Base-by-base conservation (phyloP, 2,888 invertebrate genomes). In the Hypomecis atomaria region DNA sequence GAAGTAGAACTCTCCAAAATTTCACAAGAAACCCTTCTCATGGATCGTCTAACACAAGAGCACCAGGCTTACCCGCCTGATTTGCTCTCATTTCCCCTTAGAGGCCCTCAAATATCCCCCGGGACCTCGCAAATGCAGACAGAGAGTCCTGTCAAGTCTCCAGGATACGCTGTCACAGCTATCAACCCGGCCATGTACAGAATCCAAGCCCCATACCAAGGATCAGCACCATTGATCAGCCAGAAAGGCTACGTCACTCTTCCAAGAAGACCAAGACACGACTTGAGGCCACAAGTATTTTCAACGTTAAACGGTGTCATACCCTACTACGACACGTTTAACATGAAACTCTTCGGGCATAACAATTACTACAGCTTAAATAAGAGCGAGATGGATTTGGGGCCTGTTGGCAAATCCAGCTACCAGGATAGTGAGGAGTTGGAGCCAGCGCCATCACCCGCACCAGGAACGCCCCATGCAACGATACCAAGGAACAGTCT, bases 221-320 rank as follows among this genome's bases (percentile, higher is more conserved):
- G 87, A 0, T 82, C 87, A 6, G 93, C 93, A 0, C 94, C 95
- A 10, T 88, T 95, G 1, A 88, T 95, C 49, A 94, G 92, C 59
- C 94, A 95, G 0, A 95, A 96, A 75, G 95, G 97, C 0, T 97
- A 97, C 85, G 96, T 97, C n/a, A 97, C 97, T 6, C 95, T 97
- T 65, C 97, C 97, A 0, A 94, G 97, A 72, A 94, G 96, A 79
- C 97, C 97, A 0, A 93, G 96, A 65, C 78, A 94, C 89, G 76
- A 95, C 84, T 61, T 90, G 80, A 67, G 85, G 61, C 83, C 94
- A 1, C 89, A 87, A 76, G 89, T 91, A 0, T 87, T 93, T 70
- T 84, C 81, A 0, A 87, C 86, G 4, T 52, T 89, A 1, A 88
- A 94, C 58, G 94, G 94, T 8, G 89, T 94, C 4, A 91, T 94